Evolutionary conservation across 2,113 vertebrate genomes (phyloP), one percentile per base, ranked within the genome.

Genomic region (Bufo bufo): DNA sequence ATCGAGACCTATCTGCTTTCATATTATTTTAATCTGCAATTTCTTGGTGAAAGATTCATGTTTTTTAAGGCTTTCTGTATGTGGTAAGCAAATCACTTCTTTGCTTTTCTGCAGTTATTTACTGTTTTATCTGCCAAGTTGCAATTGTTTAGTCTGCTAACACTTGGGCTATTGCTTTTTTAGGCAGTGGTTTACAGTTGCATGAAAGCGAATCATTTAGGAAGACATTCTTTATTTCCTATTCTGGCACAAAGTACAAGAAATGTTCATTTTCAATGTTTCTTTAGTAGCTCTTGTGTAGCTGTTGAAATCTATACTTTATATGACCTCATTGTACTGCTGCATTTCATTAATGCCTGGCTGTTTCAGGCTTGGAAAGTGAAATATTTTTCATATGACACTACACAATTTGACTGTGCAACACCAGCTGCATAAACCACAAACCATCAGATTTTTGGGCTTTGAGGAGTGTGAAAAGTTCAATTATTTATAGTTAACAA

Each of bases 331-430:
- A 99, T 96, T 95, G 94, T 94, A 89, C 93, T 92, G 97, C 96
- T 99, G 97, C 93, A 93, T 97, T 98, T 99, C 97, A 99, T 99
- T 99, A 99, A 98, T 98, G 96, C 96, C 94, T 94, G 94, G 95
- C 95, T 97, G 95, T 96, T 96, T 96, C 93, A 93, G 90, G 93
- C 91, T 95, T 93, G 92, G 93, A 92, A 94, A 97, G 94, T 94
- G 95, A 96, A 99, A 99, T 99, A 97, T 95, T 98, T 99, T 98
- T 99, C 96, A 96, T 95, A 97, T 99, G 97, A 99, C 97, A 97
- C 95, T 95, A 95, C 93, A 93, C 95, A 95, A 94, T 96, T 95
- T 96, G 95, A 97, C 92, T 92, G 92, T 90, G 92, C 91, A 95
- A 93, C 94, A 95, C 96, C 97, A 98, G 97, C 97, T 98, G 97